Conservation (phyloP, 1,140 invertebrate genomes). For the Trigoniulus corallinus region DNA sequence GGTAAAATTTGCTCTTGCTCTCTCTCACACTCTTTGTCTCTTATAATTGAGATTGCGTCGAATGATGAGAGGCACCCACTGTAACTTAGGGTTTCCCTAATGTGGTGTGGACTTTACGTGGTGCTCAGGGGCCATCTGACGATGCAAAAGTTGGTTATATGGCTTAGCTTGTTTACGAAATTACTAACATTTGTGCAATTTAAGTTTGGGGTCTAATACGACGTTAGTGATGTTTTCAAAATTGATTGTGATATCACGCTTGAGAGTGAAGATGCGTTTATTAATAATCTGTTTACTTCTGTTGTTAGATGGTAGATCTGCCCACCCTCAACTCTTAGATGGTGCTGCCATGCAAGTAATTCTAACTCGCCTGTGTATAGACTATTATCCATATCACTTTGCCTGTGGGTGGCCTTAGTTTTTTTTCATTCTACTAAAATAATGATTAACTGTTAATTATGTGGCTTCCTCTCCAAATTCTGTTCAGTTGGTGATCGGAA, state of each 20-base stretch:
- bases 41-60: too few species aligned
- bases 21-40: too few species aligned
- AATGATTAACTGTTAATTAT: background rate
- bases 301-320: constrained; percentile 51
- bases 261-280: too few species aligned
- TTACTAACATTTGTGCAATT: background rate
- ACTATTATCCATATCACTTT: constrained; percentile 93
- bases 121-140: constrained; percentile 11
- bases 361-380: constrained; percentile 65
- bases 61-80: constrained; percentile 1
- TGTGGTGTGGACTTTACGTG: background rate
- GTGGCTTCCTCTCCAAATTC: background rate
- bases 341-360: constrained; percentile 90
- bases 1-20: too few species aligned
- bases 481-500: constrained; percentile 48
- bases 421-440: too few species aligned
- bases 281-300: constrained; percentile 1
- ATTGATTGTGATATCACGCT: too few species aligned
- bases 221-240: too few species aligned
- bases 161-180: background rate
- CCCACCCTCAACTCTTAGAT: constrained; percentile 62
- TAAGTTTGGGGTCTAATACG: too few species aligned
- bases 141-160: background rate
- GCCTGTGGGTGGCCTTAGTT: constrained; percentile 40
- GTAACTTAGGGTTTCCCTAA: constrained; percentile 6